Base-by-base conservation (phyloP, 2,113 vertebrate species). In the Copsychus sechellarum region DNA sequence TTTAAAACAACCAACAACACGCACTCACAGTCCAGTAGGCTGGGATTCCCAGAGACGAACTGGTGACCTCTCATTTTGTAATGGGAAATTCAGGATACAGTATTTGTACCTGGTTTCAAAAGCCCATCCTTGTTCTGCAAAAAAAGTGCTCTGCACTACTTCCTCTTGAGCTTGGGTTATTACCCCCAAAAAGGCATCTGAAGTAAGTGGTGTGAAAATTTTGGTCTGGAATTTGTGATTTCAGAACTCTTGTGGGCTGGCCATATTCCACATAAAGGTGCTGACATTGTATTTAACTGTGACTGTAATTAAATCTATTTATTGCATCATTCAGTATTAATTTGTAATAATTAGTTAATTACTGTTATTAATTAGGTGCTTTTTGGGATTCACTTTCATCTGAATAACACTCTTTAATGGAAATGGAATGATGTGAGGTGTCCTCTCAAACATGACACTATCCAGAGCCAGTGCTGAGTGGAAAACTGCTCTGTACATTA, bases 341-440 rank as follows among this genome's bases (percentile, higher is more conserved):
- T 95, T 95, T 83, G 79, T 94, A 91, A 92, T 92, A 67, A 94
- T 96, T 96, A 94, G 56, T 53, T 84, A 90, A 86, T 96, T 94
- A 54, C 31, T 72, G 57, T 65, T 86, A 82, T 93, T 92, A 96
- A 93, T 92, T 93, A 91, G 86, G 34, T 80, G 60, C 67, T 93
- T 71, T 90, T 71, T 56, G 80, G 64, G 43, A 43, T 93, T 62
- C 14, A 17, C 42, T 86, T 95, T 93, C 40, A 81, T 81, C 80
- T 71, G 80, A 90, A 24, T 83, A 90, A 86, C 50, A 48, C 22
- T 76, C 20, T 72, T 79, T 58, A 80, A 62, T 60, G 71, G 79
- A 67, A n/a, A 53, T 56, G 22, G 57, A 90, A 58, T 14, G 38
- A n/a, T 85, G 28, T 64, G n/a, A 94, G 23, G 15, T 83, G 28